phyloP scores from a whole-genome alignment of 2,113 vertebrate genomes.

The Murina feae region DNA sequence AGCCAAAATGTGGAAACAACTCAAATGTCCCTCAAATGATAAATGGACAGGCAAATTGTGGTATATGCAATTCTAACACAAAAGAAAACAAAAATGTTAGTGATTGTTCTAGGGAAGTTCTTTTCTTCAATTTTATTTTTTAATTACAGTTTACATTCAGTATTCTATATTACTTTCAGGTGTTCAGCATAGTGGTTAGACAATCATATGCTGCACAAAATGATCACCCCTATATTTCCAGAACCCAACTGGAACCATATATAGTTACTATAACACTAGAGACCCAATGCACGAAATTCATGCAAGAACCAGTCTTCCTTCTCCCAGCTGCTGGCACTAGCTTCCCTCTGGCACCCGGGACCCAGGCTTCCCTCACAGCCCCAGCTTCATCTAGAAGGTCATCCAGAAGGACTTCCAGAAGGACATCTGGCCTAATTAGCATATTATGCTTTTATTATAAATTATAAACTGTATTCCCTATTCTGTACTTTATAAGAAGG shows the following conservation, averaged over 20 bases:
- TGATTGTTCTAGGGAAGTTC: not conserved
- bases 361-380: no score
- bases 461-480: not conserved
- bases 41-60: not conserved
- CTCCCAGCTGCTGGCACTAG: no score
- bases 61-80: not conserved
- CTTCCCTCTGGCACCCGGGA: no score
- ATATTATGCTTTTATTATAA: no score
- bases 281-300: no score
- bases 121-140: not conserved
- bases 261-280: not conserved
- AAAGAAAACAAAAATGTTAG: not conserved
- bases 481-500: not conserved
- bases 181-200: not conserved
- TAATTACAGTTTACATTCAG: not conserved
- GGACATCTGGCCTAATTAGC: no score
- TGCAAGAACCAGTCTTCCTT: no score
- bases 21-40: not conserved
- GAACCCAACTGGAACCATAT: not conserved
- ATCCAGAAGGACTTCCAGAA: no score
- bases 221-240: not conserved
- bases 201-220: not conserved
- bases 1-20: not conserved
- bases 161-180: not conserved
- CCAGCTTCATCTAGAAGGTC: no score